Conservation (phyloP, 2,888 invertebrate species). For the Harmothoe impar region DNA sequence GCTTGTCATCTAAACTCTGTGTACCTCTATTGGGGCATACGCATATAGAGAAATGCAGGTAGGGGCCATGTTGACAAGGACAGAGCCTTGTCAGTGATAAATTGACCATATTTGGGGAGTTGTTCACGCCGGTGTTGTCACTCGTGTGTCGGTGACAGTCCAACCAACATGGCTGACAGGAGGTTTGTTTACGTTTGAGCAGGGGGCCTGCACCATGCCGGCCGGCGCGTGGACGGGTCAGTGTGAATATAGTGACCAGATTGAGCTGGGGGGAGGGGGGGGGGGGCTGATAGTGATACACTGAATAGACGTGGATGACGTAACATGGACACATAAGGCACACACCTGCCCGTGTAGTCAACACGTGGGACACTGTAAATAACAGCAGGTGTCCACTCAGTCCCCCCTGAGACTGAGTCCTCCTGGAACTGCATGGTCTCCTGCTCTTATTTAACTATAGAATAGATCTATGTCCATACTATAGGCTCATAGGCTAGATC, state of each 20-base stretch:
- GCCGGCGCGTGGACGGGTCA: background rate
- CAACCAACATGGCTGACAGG: slow-evolving; percentile 7
- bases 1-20: background rate
- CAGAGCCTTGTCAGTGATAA: background rate
- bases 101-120: background rate
- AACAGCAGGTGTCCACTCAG: too few species aligned
- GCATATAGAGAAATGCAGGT: background rate
- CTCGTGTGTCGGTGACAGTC: background rate
- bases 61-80: background rate
- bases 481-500: too few species aligned
- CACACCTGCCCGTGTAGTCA: background rate
- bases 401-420: too few species aligned
- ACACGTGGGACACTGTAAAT: too few species aligned
- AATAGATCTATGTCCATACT: too few species aligned
- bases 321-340: background rate
- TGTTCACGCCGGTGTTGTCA: background rate
- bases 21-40: background rate
- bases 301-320: background rate
- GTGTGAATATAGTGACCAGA: too few species aligned
- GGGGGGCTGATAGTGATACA: background rate
- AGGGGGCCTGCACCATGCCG: background rate
- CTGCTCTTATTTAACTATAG: too few species aligned
- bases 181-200: slow-evolving; percentile 8
- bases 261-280: background rate
- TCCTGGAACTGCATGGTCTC: too few species aligned